Base-by-base conservation (phyloP, 2,888 invertebrate species). In the Drosophila mulleri region DNA sequence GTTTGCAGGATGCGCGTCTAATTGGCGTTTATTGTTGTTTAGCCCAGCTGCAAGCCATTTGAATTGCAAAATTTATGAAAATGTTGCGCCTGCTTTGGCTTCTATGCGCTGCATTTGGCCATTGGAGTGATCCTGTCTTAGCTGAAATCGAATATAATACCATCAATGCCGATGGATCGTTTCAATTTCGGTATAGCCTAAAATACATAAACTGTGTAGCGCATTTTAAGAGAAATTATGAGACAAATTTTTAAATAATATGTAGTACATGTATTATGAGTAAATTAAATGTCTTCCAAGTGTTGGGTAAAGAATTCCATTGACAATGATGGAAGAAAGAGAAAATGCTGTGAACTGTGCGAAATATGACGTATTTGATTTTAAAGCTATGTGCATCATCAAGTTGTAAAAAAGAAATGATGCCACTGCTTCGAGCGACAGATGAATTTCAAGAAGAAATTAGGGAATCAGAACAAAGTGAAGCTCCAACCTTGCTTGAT, bases 151-250 rank as follows among this genome's bases (percentile, higher is more conserved):
- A 95, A 71, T 95, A 95, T 84, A 96, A 96, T 84, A 94, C 94
- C 67, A 94, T 95, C 44, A 95, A 95, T 78, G 94, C 94, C 35
- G 96, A 96, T 93, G 96, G 96, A 90, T 96, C 96, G 23, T 96
- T 95, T 88, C 95, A 95, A 91, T 96, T 96, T 92, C 96, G 96
- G 95, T 95, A 93, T 71, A 73, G 26, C 54, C 14, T 9, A 39
- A 23, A 37, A 72, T 20, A 2, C 12, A 41, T 7, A 42, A 26
- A 44, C 20, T 16, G 53, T 56, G 26, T 18, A 26, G 1, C 2
- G n/a, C 26, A 11, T n/a, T 8, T 2, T 0, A 8, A n/a, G 3
- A n/a, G 6, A 41, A 12, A 8, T 11, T 11, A 26, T n/a, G 14
- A 41, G 7, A 8, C 5, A 26, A 26, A 8, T 45, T 8, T 14